Evolutionary conservation across 2,888 invertebrate species (phyloP), one percentile per base, ranked within the genome.

Genomic region (Nephrotoma guestfalica): DNA sequence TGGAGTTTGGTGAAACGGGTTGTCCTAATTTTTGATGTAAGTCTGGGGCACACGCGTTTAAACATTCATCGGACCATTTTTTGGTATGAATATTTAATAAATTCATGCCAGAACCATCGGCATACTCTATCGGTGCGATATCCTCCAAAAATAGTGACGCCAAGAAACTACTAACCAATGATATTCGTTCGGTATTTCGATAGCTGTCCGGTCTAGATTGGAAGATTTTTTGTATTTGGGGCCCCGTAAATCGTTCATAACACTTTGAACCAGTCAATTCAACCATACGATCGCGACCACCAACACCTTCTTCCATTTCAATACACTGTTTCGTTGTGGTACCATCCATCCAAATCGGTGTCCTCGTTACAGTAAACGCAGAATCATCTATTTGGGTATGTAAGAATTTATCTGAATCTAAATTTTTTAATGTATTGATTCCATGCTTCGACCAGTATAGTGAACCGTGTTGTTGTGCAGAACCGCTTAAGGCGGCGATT

Each of bases 61-160:
- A 91, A 88, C 97, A 95, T 30, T 92, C 91, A 47, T 94, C 92
- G 86, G 95, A 94, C 98, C 98, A 99, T 42, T 92, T 92, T 91
- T 95, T 96, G 0, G 92, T 93, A 43, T 92, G 93, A 86, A 99
- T 96, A 90, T 99, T 95, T 89, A 99, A 92, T 18, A 99, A 92
- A 92, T 99, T 99, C 98, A 98, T 99, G 15, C 99, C 99, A 0
- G 98, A 98, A 0, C 96, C 99, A 91, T 99, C 99, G 0, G 97
- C 94, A 88, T 94, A 94, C 91, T 99, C 99, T 86, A 99, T 97
- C 0, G 97, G 95, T 0, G 98, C 98, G 88, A 97, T 95, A 89
- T 94, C 93, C 0, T 98, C 98, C 71, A 97, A 91, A 90, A 99
- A 95, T 86, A 99, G 91, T 0, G 97, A 97, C 87, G 97, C 96